phyloP scores from a whole-genome alignment of 2,888 invertebrate species.

The Aleiodes leptofemur region DNA sequence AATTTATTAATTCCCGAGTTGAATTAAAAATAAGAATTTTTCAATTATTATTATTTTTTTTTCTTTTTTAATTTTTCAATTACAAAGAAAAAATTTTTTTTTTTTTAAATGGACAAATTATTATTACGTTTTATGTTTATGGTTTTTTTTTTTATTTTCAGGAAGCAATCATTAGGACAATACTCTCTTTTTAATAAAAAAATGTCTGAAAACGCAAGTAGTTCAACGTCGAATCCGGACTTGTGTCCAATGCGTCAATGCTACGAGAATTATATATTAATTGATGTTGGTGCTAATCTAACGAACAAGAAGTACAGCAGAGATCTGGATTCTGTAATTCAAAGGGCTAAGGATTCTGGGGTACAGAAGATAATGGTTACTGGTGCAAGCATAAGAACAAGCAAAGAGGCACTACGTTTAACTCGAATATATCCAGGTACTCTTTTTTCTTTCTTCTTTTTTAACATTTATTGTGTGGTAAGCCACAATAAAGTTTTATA shows the following conservation, averaged over 20 bases:
- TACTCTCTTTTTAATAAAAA: conserved; percentile 39
- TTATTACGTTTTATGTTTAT: too few relatives aligned
- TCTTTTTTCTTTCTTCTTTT: conserved; percentile 76
- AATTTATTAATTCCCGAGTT: not conserved
- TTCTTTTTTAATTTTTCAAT: too few relatives aligned
- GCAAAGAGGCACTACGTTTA: conserved; percentile 92
- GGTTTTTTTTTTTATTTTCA: conserved; percentile 23
- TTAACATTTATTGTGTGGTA: too few relatives aligned
- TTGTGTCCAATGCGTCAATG: conserved; percentile 82
- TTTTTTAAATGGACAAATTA: too few relatives aligned
- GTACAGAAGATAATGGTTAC: conserved; percentile 97
- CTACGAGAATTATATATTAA: conserved; percentile 93
- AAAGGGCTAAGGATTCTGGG: conserved; percentile 94
- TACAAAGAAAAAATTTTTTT: not conserved
- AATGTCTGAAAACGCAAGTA: conserved; percentile 69
- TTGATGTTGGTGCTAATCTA: conserved; percentile 94
- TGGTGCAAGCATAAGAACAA: conserved; percentile 91
- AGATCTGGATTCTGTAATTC: conserved; percentile 93
- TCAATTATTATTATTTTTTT: too few relatives aligned
- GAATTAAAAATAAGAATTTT: not conserved
- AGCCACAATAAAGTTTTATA: too few relatives aligned
- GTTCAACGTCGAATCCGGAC: conserved; percentile 59
- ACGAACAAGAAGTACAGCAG: conserved; percentile 95
- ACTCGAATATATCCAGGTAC: conserved; percentile 93
- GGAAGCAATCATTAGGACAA: not conserved